Evolutionary conservation across 2,888 invertebrate genomes (phyloP).

Genomic region (Philopedon plagiatum): DNA sequence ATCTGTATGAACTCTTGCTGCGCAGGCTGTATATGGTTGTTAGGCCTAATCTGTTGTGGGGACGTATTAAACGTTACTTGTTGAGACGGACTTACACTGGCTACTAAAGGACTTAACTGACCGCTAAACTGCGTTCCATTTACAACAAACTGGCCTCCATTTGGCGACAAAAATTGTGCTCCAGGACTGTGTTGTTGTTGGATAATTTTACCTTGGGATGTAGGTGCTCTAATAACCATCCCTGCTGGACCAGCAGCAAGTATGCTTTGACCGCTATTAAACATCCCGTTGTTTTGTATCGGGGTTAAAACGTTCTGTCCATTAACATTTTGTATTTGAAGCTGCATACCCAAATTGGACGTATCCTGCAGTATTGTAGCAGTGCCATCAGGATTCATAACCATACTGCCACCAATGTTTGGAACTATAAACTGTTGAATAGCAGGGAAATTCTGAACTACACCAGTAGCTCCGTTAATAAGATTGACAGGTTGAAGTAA

Average conservation of each 20-base stretch:
- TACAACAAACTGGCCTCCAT: constrained; percentile 81
- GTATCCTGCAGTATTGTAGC: constrained; percentile 82
- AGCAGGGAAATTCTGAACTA: constrained; percentile 83
- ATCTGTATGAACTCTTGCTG: constrained; percentile 82
- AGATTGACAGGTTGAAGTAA: constrained; percentile 87
- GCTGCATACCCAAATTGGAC: constrained; percentile 79
- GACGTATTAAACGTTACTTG: constrained; percentile 69
- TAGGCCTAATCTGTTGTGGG: constrained; percentile 60
- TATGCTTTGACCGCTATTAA: constrained; percentile 75
- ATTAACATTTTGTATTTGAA: constrained; percentile 86
- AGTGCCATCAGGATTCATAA: constrained; percentile 82
- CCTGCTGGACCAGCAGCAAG: constrained; percentile 78
- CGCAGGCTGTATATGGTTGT: constrained; percentile 63
- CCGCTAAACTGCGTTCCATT: constrained; percentile 82
- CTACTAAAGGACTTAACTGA: constrained; percentile 84
- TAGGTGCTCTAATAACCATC: constrained; percentile 84
- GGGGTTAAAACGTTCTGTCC: constrained; percentile 84
- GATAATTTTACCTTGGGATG: constrained; percentile 80
- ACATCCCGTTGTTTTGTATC: constrained; percentile 77
- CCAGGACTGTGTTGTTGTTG: constrained; percentile 76
- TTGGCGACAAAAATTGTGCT: constrained; percentile 82
- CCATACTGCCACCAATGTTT: constrained; percentile 81
- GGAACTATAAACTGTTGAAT: constrained; percentile 89
- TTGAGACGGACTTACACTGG: constrained; percentile 80
- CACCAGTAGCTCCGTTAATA: constrained; percentile 78